Evolutionary conservation across 1,140 invertebrate genomes (phyloP).

Genomic region (Drosophila bifasciata): DNA sequence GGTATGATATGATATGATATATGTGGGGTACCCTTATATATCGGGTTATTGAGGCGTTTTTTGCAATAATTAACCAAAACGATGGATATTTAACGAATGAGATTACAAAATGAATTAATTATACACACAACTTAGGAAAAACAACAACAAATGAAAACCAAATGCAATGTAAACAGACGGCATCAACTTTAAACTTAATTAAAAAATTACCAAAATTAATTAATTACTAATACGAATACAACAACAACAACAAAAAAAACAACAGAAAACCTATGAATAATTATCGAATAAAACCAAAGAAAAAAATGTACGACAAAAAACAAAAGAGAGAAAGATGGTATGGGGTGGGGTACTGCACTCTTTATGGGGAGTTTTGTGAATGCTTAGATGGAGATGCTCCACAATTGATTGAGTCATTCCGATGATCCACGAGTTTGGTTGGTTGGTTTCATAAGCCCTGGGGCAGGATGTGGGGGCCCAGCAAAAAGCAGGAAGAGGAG

Average conservation of each 20-base stretch:
- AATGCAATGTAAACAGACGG: slow-evolving; percentile 44
- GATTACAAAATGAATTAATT: slow-evolving; percentile 43
- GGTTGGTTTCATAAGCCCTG: slow-evolving; percentile 3
- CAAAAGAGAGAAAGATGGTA: no score
- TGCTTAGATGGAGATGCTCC: not conserved
- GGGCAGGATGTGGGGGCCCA: slow-evolving; percentile 11
- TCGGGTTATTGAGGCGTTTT: no score
- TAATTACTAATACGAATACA: slow-evolving; percentile 49
- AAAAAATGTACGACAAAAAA: slow-evolving; percentile 29
- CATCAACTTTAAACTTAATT: slow-evolving; percentile 51
- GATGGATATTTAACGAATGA: slow-evolving; percentile 17
- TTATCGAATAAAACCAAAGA: slow-evolving; percentile 31
- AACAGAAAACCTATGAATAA: slow-evolving; percentile 39
- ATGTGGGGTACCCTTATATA: no score
- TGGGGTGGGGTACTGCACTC: no score
- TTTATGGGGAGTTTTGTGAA: no score
- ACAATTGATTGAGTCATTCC: not conserved
- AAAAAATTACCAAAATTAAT: slow-evolving; percentile 46
- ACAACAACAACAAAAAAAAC: no score
- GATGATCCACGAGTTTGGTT: no score
- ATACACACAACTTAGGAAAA: slow-evolving; percentile 25
- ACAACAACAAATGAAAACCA: slow-evolving; percentile 21
- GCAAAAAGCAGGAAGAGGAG: slow-evolving; percentile 17
- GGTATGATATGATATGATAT: no score
- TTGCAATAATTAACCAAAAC: slow-evolving; percentile 40